A percentile compares a stretch with the other conserved stretches of the same genome.
phyloP scores from a whole-genome alignment of 2,888 invertebrate genomes.

The Malthinus flaveolus region DNA sequence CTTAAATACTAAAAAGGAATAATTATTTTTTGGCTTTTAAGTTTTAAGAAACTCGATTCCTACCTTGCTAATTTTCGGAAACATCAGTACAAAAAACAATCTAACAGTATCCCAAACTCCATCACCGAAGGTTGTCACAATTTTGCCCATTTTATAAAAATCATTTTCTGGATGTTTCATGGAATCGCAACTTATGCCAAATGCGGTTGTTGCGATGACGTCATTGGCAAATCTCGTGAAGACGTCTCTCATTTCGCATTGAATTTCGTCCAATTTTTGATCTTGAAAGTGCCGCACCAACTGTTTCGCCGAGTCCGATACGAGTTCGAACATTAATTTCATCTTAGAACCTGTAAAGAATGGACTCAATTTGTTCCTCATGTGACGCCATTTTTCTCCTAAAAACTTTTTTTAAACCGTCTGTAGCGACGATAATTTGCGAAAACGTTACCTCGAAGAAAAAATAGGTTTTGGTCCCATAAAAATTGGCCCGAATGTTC shows the following conservation, averaged over 20 bases:
- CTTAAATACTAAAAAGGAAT: slow-evolving; percentile 8
- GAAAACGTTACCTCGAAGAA: no score
- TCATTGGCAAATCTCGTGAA: slow-evolving; percentile 57
- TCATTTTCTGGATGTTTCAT: slow-evolving; percentile 57
- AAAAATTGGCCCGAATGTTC: no score
- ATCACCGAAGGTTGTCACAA: slow-evolving; percentile 52
- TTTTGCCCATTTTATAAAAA: slow-evolving; percentile 60
- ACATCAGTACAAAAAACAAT: no score
- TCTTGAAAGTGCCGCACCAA: slow-evolving; percentile 37
- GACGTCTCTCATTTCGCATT: slow-evolving; percentile 54
- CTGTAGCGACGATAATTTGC: slow-evolving; percentile 22
- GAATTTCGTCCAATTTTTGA: slow-evolving; percentile 28
- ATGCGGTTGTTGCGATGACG: slow-evolving; percentile 60
- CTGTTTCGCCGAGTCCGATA: slow-evolving; percentile 26
- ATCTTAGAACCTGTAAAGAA: slow-evolving; percentile 20
- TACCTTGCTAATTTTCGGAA: no score
- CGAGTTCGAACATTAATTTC: slow-evolving; percentile 12
- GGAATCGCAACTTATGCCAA: slow-evolving; percentile 61
- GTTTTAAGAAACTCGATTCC: no score
- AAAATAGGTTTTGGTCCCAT: no score
- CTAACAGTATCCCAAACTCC: no score
- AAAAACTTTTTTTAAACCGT: no score
- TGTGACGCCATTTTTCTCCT: slow-evolving; percentile 24
- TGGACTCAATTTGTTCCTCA: slow-evolving; percentile 13
- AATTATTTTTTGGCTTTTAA: no score